Evolutionary conservation across 2,797 vertebrate genomes (phyloP).

Genomic region (Falco berigora): DNA sequence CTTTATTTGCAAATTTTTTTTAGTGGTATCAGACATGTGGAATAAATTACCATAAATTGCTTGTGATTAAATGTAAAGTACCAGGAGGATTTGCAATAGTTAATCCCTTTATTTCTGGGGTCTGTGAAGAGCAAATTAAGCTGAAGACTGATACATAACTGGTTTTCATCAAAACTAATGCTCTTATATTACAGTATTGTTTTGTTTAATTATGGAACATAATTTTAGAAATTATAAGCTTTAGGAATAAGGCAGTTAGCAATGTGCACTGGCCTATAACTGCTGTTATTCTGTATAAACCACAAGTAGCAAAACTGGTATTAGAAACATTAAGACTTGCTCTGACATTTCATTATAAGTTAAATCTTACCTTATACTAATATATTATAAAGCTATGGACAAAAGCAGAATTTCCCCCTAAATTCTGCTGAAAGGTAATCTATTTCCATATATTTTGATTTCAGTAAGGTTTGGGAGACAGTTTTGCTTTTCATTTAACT

Average conservation of each 20-base stretch:
- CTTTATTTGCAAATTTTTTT: background rate
- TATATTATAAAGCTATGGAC: background rate
- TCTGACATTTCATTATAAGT: background rate
- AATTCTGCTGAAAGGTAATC: background rate
- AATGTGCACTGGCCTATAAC: background rate
- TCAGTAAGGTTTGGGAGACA: background rate
- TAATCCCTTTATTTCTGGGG: constrained; percentile 38
- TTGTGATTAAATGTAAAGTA: constrained; percentile 55
- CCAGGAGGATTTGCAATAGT: constrained; percentile 31
- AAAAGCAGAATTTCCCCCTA: background rate
- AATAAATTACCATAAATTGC: constrained; percentile 65
- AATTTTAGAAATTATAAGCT: constrained; percentile 12
- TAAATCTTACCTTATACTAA: background rate
- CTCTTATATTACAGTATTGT: background rate
- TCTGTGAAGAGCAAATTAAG: constrained; percentile 24
- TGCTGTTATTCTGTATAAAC: background rate
- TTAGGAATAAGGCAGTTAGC: background rate
- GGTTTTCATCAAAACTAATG: constrained; percentile 39
- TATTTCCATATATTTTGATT: background rate
- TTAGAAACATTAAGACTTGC: background rate
- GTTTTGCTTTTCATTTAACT: background rate
- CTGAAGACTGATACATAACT: background rate
- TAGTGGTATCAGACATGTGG: constrained; percentile 61
- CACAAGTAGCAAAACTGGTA: background rate
- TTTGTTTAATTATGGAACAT: constrained; percentile 30